These are phyloP conservation scores for Yponomeuta evonymella DNA, from an alignment of 2,888 invertebrate species.

Conservation along the genomic window DNA sequence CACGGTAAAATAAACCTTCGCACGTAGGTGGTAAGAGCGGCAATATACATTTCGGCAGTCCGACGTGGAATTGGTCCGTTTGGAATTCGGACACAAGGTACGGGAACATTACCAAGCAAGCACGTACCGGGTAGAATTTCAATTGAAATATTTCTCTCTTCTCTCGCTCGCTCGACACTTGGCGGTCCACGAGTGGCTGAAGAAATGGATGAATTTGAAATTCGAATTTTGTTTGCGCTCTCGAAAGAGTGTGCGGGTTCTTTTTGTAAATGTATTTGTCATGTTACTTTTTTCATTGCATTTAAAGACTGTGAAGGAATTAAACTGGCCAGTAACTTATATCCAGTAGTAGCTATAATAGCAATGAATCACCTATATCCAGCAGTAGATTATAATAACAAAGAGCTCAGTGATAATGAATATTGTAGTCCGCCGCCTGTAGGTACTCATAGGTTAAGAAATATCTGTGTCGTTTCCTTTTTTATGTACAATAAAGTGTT, in stretches of 20 bases:
- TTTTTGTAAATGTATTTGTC: constrained; percentile 26
- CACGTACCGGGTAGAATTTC: constrained; percentile 45
- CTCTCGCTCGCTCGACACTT: constrained; percentile 44
- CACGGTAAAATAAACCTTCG: background rate
- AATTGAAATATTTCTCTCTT: constrained; percentile 49
- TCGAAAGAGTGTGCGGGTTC: constrained; percentile 1
- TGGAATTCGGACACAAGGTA: background rate
- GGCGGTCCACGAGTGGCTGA: constrained; percentile 46
- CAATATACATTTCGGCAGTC: background rate
- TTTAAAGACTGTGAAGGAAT: background rate
- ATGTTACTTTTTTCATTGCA: background rate
- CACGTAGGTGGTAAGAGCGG: background rate
- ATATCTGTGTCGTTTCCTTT: too few species aligned
- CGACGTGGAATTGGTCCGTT: background rate
- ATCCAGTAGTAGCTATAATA: too few species aligned
- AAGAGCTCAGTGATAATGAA: too few species aligned
- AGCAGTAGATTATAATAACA: too few species aligned
- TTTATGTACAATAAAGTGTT: too few species aligned
- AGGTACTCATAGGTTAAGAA: too few species aligned
- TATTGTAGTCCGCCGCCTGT: too few species aligned
- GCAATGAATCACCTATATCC: too few species aligned
- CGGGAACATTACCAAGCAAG: constrained; percentile 1
- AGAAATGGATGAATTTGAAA: constrained; percentile 62
- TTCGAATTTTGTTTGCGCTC: constrained; percentile 40
- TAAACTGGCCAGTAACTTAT: background rate